These are phyloP conservation scores for Pentamera pediparva DNA, from an alignment of 53 echinoderm and acorn worm genomes.

Conservation along the genomic window DNA sequence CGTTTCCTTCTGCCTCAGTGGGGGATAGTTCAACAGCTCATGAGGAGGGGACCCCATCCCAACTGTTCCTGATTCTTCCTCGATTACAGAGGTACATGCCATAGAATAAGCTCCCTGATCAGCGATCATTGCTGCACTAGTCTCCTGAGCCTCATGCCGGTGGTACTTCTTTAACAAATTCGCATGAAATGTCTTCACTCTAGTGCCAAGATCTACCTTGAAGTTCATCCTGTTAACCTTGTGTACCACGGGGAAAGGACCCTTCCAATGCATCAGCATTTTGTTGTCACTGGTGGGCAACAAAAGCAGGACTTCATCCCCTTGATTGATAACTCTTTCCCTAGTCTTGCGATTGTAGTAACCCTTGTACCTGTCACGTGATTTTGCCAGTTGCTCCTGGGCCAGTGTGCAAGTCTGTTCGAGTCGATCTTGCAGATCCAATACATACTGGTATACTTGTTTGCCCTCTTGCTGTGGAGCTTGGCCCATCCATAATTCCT, in stretches of 20 bases:
- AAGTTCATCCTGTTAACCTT: not conserved
- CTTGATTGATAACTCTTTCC: not conserved
- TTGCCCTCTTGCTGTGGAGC: not conserved
- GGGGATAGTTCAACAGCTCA: not conserved
- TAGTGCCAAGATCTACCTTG: conserved; percentile 11
- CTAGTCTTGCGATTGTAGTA: conserved; percentile 21
- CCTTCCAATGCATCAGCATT: conserved; percentile 35
- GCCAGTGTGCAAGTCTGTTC: conserved; percentile 43
- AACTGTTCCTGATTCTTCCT: not conserved
- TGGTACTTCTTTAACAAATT: conserved; percentile 53
- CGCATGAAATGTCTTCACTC: conserved; percentile 43
- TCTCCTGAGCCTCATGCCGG: not conserved
- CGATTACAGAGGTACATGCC: not conserved
- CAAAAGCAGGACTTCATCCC: conserved; percentile 29
- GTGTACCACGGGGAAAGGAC: not conserved
- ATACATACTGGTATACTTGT: conserved; percentile 23
- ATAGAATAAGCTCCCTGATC: not conserved
- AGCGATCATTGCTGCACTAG: not conserved
- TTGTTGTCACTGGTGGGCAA: conserved; percentile 30
- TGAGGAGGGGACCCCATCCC: not conserved
- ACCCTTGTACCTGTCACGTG: conserved; percentile 4
- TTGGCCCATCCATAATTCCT: conserved; percentile 16
- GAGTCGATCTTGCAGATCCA: conserved; percentile 21
- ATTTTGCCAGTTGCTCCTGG: conserved; percentile 8
- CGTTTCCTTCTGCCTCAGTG: conserved; percentile 15